These are phyloP conservation scores for Dipodomys stephensi DNA, from an alignment of 2,113 vertebrate genomes.

Conservation along the genomic window DNA sequence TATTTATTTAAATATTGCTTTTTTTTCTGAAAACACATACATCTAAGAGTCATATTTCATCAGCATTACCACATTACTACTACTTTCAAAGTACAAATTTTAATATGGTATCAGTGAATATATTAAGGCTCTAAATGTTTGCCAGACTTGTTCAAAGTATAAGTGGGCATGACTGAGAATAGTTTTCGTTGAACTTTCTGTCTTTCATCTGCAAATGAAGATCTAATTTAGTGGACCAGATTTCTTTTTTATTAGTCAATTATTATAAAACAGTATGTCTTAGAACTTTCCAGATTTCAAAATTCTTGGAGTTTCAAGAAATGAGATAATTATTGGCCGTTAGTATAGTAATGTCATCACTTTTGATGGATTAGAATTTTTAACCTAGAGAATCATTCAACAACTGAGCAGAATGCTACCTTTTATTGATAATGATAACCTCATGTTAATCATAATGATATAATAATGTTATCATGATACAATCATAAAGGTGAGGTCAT, in stretches of 20 bases:
- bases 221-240: neutral
- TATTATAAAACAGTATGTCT: neutral
- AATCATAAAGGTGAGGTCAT: neutral
- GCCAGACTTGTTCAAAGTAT: neutral
- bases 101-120: neutral
- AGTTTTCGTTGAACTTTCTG: neutral
- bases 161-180: accelerated
- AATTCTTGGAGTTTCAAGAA: neutral
- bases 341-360: neutral
- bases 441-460: too few species aligned
- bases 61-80: neutral
- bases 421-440: too few species aligned
- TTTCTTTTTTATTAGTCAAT: neutral
- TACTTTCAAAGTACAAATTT: neutral
- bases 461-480: too few species aligned
- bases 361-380: neutral
- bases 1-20: neutral
- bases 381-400: neutral
- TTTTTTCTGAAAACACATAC: neutral
- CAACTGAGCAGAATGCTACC: neutral
- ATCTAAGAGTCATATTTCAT: neutral
- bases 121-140: neutral
- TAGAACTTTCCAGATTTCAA: neutral
- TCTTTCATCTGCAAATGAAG: neutral
- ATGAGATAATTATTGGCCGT: neutral